Conservation (phyloP, 2,888 invertebrate species). For the Acronicta leporina region DNA sequence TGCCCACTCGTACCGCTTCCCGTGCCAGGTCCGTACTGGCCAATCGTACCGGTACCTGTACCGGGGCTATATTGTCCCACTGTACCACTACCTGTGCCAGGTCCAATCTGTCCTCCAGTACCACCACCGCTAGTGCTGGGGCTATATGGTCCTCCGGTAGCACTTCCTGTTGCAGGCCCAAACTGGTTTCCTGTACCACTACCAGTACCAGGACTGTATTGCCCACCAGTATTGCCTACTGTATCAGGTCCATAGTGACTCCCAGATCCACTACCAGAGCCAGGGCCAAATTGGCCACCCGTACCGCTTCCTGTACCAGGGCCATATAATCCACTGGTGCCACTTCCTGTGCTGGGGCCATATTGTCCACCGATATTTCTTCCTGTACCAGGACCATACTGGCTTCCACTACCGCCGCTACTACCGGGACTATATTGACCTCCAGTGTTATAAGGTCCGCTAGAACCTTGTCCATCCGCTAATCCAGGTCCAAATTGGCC, state of each 20-base stretch:
- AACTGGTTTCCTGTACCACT: constrained; percentile 14
- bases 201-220: constrained; percentile 26
- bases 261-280: not conserved
- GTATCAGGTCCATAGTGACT: constrained; percentile 24
- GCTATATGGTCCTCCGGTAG: constrained; percentile 34
- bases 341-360: constrained; percentile 20
- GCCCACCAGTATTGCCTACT: constrained; percentile 26
- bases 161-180: constrained; percentile 12
- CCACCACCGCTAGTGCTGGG: constrained; percentile 6
- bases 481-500: constrained; percentile 10
- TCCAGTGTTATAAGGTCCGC: not conserved
- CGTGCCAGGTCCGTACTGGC: constrained; percentile 20
- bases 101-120: constrained; percentile 10
- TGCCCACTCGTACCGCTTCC: constrained; percentile 20
- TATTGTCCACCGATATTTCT: constrained; percentile 36
- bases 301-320: constrained; percentile 17
- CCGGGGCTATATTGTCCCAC: constrained; percentile 32
- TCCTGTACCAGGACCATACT: constrained; percentile 19
- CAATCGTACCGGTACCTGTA: constrained; percentile 1
- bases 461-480: constrained; percentile 13
- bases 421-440: constrained; percentile 26
- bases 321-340: constrained; percentile 12
- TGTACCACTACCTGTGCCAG: constrained; percentile 20
- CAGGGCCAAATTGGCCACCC: constrained; percentile 32
- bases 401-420: constrained; percentile 9